Base-by-base conservation (phyloP, 2,888 invertebrate species). In the Platycnemis pennipes region DNA sequence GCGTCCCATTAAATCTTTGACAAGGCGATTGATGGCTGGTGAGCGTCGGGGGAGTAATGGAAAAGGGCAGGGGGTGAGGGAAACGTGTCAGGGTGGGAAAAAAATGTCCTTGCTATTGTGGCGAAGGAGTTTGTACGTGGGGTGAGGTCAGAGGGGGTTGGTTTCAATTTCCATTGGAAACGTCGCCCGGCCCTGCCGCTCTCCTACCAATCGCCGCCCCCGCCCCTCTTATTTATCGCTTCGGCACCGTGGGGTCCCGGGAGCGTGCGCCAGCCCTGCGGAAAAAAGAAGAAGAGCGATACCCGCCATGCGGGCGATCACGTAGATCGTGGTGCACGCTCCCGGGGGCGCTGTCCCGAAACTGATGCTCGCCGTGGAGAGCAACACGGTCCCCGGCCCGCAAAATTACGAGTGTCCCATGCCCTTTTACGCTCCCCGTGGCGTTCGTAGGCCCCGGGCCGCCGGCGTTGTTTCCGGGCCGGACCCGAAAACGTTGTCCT, bases 161-260 rank as follows among this genome's bases (percentile, higher is more conserved):
- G 91, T 63, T 91, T 91, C 91, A 91, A 91, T 91, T 69, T 91
- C 44, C 63, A 42, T 91, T 44, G 56, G 91, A 91, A 91, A 63
- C 44, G 53, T 8, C 8, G 53, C 53, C 8, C 53, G 53, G 53
- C 53, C 53, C 2, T 53, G n/a, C n/a, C n/a, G n/a, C 46, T 13
- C 46, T 46, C 46, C 46, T 46, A 8, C n/a, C n/a, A n/a, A n/a
- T n/a, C n/a, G n/a, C n/a, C 63, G n/a, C 3, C 7, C 26, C 31
- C 31, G 31, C 77, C 63, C 37, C 26, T 77, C 77, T 37, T 37
- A 37, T 77, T 77, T 37, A 77, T 77, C 77, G 77, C 13, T 77
- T 77, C 63, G 5, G 63, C 26, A 22, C 63, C 1, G 77, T 8
- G 16, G 11, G 37, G 37, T 37, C 77, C 26, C 63, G 1, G 37